A percentile compares a stretch with the other conserved stretches of the same genome.
phyloP scores from a whole-genome alignment of 1,140 invertebrate species.

The Dermatophagoides farinae region DNA sequence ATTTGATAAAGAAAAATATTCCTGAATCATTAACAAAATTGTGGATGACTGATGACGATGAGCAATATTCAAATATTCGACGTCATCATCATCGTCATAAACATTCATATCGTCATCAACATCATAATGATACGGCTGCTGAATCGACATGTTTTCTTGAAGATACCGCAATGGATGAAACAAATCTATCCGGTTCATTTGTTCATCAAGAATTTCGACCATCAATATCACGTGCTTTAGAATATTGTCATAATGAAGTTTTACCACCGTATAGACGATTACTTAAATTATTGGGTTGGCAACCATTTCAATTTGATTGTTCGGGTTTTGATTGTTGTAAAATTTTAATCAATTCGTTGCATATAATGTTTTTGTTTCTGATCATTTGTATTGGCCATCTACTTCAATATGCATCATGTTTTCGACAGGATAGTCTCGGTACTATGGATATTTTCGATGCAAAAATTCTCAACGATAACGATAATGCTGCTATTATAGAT shows the following conservation, averaged over 20 bases:
- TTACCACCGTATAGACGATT: constrained; percentile 14
- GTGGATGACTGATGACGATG: too few species aligned
- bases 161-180: not conserved
- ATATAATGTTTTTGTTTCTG: constrained; percentile 8
- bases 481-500: not conserved
- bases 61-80: too few species aligned
- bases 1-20: too few species aligned
- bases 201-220: not conserved
- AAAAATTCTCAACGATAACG: not conserved
- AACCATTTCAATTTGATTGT: constrained; percentile 12
- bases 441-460: not conserved
- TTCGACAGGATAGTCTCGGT: constrained; percentile 14
- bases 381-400: constrained; percentile 15
- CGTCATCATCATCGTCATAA: too few species aligned
- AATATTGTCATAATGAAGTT: constrained; percentile 15
- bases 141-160: too few species aligned
- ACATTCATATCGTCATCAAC: too few species aligned
- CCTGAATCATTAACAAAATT: too few species aligned
- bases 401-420: constrained; percentile 17
- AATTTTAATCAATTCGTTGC: not conserved
- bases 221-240: constrained; percentile 12
- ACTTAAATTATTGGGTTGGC: constrained; percentile 15
- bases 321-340: not conserved
- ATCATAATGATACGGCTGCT: too few species aligned
- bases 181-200: not conserved